These are phyloP conservation scores for Entosphenus tridentatus DNA, from an alignment of 2,113 vertebrate species.

Conservation along the genomic window DNA sequence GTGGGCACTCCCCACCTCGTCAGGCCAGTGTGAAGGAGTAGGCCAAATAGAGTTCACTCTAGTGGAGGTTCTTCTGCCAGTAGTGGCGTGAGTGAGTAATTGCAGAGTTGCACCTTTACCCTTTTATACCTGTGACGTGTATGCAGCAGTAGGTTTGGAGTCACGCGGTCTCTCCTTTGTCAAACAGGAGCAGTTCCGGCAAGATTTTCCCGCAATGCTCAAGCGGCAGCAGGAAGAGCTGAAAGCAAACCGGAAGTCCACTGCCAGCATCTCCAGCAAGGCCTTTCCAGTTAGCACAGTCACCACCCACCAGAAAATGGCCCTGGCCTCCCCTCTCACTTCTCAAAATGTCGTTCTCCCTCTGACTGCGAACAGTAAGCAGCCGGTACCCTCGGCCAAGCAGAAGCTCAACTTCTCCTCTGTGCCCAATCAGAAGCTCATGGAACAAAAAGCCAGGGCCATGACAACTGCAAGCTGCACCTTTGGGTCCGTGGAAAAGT, in stretches of 20 bases:
- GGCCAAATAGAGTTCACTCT: too few species aligned
- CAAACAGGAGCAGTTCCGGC: slow-evolving; percentile 1
- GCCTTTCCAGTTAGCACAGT: not conserved
- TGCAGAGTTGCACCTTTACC: too few species aligned
- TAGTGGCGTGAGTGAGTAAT: too few species aligned
- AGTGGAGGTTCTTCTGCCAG: too few species aligned
- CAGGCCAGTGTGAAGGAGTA: too few species aligned
- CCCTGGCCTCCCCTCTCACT: not conserved
- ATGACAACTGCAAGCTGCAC: not conserved
- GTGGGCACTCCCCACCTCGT: too few species aligned
- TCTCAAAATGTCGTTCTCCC: too few species aligned
- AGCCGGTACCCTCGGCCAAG: not conserved
- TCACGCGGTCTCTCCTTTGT: too few species aligned
- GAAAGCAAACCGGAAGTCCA: not conserved
- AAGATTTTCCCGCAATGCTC: slow-evolving; percentile 1
- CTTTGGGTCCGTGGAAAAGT: not conserved
- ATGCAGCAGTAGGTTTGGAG: too few species aligned
- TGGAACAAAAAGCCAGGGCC: too few species aligned
- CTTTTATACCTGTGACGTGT: too few species aligned
- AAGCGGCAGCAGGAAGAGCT: not conserved
- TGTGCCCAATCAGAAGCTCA: not conserved
- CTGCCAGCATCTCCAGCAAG: not conserved
- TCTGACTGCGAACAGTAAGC: not conserved
- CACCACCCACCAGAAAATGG: not conserved
- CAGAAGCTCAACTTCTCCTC: not conserved